These are phyloP conservation scores for Sebastes minor DNA, from an alignment of 2,797 vertebrate genomes.

Conservation along the genomic window DNA sequence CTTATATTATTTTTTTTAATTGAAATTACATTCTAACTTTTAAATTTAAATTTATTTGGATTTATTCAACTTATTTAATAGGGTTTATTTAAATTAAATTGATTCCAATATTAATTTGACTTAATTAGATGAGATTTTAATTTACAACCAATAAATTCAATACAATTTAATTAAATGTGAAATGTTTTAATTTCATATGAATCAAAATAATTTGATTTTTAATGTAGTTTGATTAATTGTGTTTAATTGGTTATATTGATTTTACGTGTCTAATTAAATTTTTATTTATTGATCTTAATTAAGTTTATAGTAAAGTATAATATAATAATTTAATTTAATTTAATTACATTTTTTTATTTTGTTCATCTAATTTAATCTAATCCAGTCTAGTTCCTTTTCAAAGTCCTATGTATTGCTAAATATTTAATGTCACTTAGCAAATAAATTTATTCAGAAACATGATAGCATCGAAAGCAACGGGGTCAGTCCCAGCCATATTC, in stretches of 20 bases:
- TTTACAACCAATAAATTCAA: not conserved
- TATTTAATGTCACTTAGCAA: not conserved
- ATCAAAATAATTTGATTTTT: not conserved
- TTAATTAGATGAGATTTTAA: not conserved
- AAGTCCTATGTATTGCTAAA: not conserved
- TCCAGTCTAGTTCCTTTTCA: not conserved
- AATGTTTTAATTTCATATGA: not conserved
- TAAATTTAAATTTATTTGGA: not conserved
- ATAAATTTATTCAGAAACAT: not conserved
- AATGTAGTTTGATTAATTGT: not conserved
- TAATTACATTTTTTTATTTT: not conserved
- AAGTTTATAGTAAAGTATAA: not conserved
- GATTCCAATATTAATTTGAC: not conserved
- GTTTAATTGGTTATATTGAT: not conserved
- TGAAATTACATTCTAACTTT: not conserved
- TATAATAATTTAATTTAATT: not conserved
- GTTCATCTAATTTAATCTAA: not conserved
- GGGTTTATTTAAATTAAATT: not conserved
- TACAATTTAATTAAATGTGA: not conserved
- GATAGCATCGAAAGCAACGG: slow-evolving; percentile 1
- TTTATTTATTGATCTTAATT: not conserved
- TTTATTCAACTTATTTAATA: not conserved
- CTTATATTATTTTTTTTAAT: not conserved
- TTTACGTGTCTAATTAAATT: not conserved
- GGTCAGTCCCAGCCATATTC: not conserved